These are phyloP conservation scores for Limonius californicus DNA, from an alignment of 1,140 invertebrate species.

Conservation along the genomic window DNA sequence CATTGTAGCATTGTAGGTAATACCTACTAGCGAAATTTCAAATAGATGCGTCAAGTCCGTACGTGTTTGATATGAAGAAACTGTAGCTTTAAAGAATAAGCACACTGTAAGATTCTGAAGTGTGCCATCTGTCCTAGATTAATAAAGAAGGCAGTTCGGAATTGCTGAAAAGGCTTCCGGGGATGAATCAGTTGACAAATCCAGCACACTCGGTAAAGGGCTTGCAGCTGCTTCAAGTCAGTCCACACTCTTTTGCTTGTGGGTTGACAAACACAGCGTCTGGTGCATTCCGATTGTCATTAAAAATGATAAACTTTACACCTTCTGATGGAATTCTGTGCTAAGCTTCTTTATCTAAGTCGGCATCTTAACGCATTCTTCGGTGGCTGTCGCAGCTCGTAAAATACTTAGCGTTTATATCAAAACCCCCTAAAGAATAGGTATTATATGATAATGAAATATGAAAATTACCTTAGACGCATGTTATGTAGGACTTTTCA, in stretches of 20 bases:
- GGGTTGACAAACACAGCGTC: background rate
- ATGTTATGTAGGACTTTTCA: background rate
- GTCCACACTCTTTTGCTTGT: background rate
- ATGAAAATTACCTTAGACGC: slow-evolving; percentile 10
- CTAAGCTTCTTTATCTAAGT: slow-evolving; percentile 24
- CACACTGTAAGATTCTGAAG: background rate
- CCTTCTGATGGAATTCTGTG: slow-evolving; percentile 23
- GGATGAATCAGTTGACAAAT: slow-evolving; percentile 11
- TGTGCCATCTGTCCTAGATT: background rate
- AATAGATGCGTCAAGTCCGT: background rate
- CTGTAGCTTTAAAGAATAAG: background rate
- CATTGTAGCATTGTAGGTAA: too few species aligned
- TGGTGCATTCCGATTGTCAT: background rate
- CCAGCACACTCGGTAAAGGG: background rate
- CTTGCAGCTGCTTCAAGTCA: background rate
- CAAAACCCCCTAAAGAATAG: slow-evolving; percentile 3
- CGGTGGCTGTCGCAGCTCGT: slow-evolving; percentile 19
- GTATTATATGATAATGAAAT: slow-evolving; percentile 19
- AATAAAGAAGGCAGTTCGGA: background rate
- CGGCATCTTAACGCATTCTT: slow-evolving; percentile 23
- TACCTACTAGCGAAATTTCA: too few species aligned
- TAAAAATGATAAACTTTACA: slow-evolving; percentile 27
- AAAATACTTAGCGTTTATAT: slow-evolving; percentile 9
- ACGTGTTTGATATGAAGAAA: background rate
- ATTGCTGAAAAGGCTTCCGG: background rate